A percentile compares a stretch with the other conserved stretches of the same genome.
Conservation (phyloP, 2,888 invertebrate species). For the Fragum whitleyi region DNA sequence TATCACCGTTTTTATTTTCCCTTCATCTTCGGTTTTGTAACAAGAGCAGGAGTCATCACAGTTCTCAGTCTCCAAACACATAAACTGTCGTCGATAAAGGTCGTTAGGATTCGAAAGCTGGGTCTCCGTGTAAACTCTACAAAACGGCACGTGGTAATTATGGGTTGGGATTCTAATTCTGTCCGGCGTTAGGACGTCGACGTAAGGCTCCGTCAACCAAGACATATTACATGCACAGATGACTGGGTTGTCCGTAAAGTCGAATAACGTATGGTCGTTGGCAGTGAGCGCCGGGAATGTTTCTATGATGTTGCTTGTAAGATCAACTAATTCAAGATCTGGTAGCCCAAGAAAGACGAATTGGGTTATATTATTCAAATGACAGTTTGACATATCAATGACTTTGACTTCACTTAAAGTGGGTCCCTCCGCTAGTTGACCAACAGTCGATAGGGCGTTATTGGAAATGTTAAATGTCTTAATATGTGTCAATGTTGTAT, state of each 20-base stretch:
- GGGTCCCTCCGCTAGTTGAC: constrained; percentile 20
- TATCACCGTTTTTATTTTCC: constrained; percentile 35
- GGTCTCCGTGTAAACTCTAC: constrained; percentile 54
- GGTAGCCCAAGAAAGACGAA: constrained; percentile 51
- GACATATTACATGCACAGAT: constrained; percentile 65
- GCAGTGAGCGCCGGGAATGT: constrained; percentile 58
- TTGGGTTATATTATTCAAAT: constrained; percentile 8
- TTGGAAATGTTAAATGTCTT: constrained; percentile 40
- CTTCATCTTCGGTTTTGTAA: constrained; percentile 39
- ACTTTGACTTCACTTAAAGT: constrained; percentile 11
- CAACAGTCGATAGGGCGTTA: constrained; percentile 32
- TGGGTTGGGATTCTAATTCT: constrained; percentile 16
- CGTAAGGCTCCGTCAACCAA: constrained; percentile 56
- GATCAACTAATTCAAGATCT: constrained; percentile 45
- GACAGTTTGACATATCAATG: constrained; percentile 50
- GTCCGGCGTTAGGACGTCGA: constrained; percentile 1
- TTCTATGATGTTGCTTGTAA: constrained; percentile 51
- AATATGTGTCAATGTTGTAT: constrained; percentile 31
- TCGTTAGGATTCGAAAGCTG: constrained; percentile 34
- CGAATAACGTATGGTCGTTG: constrained; percentile 34
- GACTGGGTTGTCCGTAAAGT: constrained; percentile 58
- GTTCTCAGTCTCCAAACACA: constrained; percentile 49
- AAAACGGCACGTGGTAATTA: constrained; percentile 57
- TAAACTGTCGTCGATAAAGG: constrained; percentile 52
- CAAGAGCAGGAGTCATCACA: constrained; percentile 59